These are phyloP conservation scores for Phytoseiulus persimilis DNA, from an alignment of 2,888 invertebrate genomes.

Conservation along the genomic window DNA sequence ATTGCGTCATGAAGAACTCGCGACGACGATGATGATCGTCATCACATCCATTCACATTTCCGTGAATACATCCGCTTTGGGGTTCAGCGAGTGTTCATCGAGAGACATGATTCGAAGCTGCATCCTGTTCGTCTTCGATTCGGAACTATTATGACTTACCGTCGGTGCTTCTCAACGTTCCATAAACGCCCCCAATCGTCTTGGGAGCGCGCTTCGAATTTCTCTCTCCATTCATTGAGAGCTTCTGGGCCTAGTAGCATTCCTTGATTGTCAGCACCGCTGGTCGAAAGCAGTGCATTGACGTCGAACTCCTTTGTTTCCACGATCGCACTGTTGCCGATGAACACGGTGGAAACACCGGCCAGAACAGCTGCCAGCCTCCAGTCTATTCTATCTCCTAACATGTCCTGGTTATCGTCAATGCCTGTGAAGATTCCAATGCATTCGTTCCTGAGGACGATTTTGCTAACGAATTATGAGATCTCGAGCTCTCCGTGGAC, in stretches of 20 bases:
- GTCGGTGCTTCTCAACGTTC: constrained; percentile 22
- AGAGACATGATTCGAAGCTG: no score
- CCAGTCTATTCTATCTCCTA: background rate
- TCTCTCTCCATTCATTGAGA: background rate
- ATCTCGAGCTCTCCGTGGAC: no score
- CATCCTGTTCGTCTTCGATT: no score
- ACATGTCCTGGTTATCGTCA: background rate
- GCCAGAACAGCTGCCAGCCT: background rate
- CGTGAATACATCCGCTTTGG: no score
- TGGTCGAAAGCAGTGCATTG: background rate
- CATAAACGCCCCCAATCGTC: constrained; percentile 20
- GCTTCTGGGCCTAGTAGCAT: background rate
- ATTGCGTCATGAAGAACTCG: no score
- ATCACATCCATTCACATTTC: no score
- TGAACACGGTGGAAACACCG: background rate
- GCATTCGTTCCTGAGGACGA: no score
- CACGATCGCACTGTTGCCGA: background rate
- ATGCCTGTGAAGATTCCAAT: background rate
- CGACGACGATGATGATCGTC: no score
- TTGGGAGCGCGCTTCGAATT: constrained; percentile 17
- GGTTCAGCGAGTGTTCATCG: no score
- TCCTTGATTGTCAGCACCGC: background rate
- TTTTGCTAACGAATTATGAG: no score
- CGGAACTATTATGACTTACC: no score
- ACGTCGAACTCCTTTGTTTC: constrained; percentile 20